Evolutionary conservation across 2,888 invertebrate species (phyloP).

Genomic region (Callosobruchus maculatus): DNA sequence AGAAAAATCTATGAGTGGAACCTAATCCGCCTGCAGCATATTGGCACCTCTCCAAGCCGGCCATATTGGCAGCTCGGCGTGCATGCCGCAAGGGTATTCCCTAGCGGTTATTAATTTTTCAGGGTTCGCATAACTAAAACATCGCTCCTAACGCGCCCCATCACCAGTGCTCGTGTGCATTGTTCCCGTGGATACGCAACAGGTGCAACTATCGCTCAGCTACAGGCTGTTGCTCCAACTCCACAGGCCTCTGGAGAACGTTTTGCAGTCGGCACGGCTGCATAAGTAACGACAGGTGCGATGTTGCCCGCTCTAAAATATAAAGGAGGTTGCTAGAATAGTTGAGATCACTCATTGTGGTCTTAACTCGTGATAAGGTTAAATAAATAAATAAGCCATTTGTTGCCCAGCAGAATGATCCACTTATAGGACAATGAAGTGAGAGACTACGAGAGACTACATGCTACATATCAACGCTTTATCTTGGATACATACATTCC

Average conservation of each 20-base stretch:
- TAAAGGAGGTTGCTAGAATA: too few relatives aligned
- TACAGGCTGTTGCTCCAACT: background rate
- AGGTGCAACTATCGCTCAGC: constrained; percentile 40
- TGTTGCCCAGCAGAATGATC: too few relatives aligned
- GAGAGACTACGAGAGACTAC: too few relatives aligned
- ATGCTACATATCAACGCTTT: too few relatives aligned
- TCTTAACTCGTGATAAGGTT: too few relatives aligned
- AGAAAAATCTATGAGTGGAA: too few relatives aligned
- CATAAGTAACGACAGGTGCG: constrained; percentile 58
- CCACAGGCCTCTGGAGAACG: constrained; percentile 49
- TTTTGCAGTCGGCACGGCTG: constrained; percentile 53
- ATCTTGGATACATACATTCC: too few relatives aligned
- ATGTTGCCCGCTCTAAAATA: background rate
- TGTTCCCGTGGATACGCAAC: constrained; percentile 32
- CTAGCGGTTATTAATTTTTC: constrained; percentile 1
- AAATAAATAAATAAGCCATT: too few relatives aligned
- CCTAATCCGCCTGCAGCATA: background rate
- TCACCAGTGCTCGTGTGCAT: background rate
- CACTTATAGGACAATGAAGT: too few relatives aligned
- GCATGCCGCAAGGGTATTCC: background rate
- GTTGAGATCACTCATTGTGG: too few relatives aligned
- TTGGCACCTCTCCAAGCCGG: background rate
- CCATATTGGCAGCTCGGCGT: background rate
- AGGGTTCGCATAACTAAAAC: background rate
- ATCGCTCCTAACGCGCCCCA: background rate